Percentiles rank a stretch among this genome's conserved stretches.
phyloP scores from a whole-genome alignment of 2,888 invertebrate genomes.

The Anorthoa munda region DNA sequence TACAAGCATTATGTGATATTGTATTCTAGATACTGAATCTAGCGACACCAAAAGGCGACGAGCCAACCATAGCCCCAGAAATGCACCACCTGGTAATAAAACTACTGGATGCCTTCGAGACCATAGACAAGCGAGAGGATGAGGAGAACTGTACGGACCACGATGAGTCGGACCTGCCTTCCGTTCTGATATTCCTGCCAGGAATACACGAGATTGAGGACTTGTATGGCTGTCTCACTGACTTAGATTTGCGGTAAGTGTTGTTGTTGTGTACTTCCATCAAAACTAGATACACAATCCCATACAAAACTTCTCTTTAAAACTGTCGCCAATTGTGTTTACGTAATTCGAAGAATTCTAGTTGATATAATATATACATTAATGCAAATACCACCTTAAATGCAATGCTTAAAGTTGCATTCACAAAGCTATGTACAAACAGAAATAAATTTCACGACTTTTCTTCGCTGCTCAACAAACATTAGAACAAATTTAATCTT shows the following conservation, averaged over 20 bases:
- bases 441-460: no score
- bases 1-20: not conserved
- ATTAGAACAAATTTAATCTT: no score
- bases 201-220: constrained; percentile 96
- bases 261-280: not conserved
- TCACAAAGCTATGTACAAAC: no score
- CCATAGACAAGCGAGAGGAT: constrained; percentile 90
- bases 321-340: no score
- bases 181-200: constrained; percentile 97
- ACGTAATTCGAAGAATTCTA: no score
- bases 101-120: constrained; percentile 92
- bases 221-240: constrained; percentile 87
- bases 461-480: no score
- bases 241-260: constrained; percentile 76
- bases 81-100: constrained; percentile 92
- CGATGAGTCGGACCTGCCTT: constrained; percentile 83
- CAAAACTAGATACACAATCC: no score
- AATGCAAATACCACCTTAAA: no score
- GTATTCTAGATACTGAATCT: constrained; percentile 84
- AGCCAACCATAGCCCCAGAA: constrained; percentile 91
- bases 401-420: no score
- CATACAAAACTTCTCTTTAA: no score
- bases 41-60: constrained; percentile 80
- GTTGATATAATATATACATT: no score
- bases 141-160: constrained; percentile 78